Evolutionary conservation across 2,797 vertebrate species (phyloP), one percentile per base, ranked within the genome.

Genomic region (Mustela erminea): DNA sequence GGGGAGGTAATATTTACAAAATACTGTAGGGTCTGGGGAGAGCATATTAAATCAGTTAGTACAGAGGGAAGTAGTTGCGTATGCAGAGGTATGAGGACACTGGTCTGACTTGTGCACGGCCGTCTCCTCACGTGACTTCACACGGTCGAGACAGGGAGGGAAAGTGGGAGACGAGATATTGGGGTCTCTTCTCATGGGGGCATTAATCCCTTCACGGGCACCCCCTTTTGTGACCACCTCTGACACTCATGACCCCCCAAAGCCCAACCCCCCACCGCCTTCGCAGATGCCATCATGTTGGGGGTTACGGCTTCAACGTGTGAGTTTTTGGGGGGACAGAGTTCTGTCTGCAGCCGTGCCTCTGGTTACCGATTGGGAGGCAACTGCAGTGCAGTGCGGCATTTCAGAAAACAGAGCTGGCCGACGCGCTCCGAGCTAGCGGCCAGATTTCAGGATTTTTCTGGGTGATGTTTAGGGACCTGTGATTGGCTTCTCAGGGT

Each of bases 321-420:
- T 3, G 41, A 7, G 25, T 25, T 32, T 32, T 32, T 5, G 18
- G 64, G 15, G 7, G 7, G 3, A 3, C 1, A 4, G 2, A 23
- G 0, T 41, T 32, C 6, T 0, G 17, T 68, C 52, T 5, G 5
- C 0, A 21, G 52, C 18, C 1, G 9, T 1, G 2, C 13, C 6
- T 25, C 25, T n/a, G n/a, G 25, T n/a, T 54, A 7, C 41, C 13
- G 0, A 3, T 68, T n/a, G 5, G 6, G 17, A 46, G 49, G 38
- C 41, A 25, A 64, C 23, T 13, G 0, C 5, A 2, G 0, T 1
- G 0, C n/a, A 4, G 6, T 2, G 5, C 4, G 0, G 80, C 5
- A 38, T 46, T 60, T 80, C 81, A 7, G 13, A 64, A 64, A 74
- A 20, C 41, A 56, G 29, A 7, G 23, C 58, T 25, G 5, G 58